Base-by-base conservation (phyloP, 2,113 vertebrate species). In the Burhinus bistriatus region DNA sequence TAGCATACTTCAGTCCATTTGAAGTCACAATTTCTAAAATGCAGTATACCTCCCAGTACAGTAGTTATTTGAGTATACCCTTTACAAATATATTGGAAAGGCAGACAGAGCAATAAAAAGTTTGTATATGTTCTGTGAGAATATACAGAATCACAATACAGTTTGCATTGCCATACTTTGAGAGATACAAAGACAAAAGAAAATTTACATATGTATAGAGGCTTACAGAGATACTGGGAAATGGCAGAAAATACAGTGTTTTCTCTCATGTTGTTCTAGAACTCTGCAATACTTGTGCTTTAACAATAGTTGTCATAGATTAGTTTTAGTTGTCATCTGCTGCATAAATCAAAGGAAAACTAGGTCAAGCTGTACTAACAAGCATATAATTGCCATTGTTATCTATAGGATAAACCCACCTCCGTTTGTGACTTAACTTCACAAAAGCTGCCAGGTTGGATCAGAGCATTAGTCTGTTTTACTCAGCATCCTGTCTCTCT, bases 361-460 rank as follows among this genome's bases (percentile, higher is more conserved):
- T 90, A 94, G 88, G 94, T 84, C 77, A 95, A 93, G 69, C 93
- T 91, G 61, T 87, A 76, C 94, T 93, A 84, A 95, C 21, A 95
- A 75, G 64, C n/a, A 49, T 27, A 19, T 65, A 92, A 93, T 92
- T 89, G 30, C 19, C 27, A 45, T 81, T 93, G 47, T 94, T 87
- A 82, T 76, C 76, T 82, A 34, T 40, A 59, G 61, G 59, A 87
- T 81, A 82, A 95, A 84, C 30, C 80, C 76, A 87, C 77, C 80
- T 95, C 52, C 11, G 0, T 78, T 76, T 90, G 58, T 61, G 71
- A 83, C 32, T 88, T 84, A 69, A 51, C 36, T 65, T 85, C 61
- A 90, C 15, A 79, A 61, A 82, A 88, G 5, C 54, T 87, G 52
- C 52, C 61, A 85, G 62, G 40, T 40, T 83, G 66, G 61, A 96